Conservation (phyloP, 1,140 invertebrate genomes). For the Drosophila busckii region DNA sequence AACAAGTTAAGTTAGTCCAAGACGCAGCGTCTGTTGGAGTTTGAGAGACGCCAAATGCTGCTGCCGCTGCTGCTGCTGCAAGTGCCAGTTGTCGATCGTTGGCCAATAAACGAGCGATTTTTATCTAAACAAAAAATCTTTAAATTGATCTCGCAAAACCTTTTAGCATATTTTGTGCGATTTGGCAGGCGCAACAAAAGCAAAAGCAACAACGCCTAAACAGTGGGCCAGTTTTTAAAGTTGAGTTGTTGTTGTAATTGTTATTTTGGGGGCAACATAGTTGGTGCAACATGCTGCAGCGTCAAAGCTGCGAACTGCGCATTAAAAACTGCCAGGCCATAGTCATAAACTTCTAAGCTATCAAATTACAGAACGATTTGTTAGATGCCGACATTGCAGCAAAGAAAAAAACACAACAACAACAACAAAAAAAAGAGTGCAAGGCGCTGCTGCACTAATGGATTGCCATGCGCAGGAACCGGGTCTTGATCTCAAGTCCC, state of each 20-base stretch:
- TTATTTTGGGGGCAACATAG: slow-evolving; percentile 38
- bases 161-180: slow-evolving; percentile 77
- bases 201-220: slow-evolving; percentile 24
- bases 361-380: slow-evolving; percentile 77
- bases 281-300: slow-evolving; percentile 1
- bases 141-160: slow-evolving; percentile 77
- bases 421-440: slow-evolving; percentile 22
- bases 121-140: slow-evolving; percentile 76
- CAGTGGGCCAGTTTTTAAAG: slow-evolving; percentile 49
- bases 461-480: slow-evolving; percentile 35
- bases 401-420: slow-evolving; percentile 16
- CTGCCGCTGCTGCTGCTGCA: slow-evolving; percentile 18
- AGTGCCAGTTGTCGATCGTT: slow-evolving; percentile 37
- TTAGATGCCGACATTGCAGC: slow-evolving; percentile 68
- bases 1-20: slow-evolving; percentile 33
- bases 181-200: slow-evolving; percentile 64
- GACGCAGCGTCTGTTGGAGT: slow-evolving; percentile 1
- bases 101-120: slow-evolving; percentile 69
- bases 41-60: no score
- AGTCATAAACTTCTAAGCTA: slow-evolving; percentile 76
- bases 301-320: slow-evolving; percentile 46
- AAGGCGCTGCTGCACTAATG: slow-evolving; percentile 29
- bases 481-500: slow-evolving; percentile 15
- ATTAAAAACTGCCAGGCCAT: slow-evolving; percentile 69
- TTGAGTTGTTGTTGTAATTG: slow-evolving; percentile 17